A percentile compares a stretch with the other conserved stretches of the same genome.
Evolutionary conservation across 1,140 invertebrate species (phyloP).

Genomic region (Probaryconus sp.): DNA sequence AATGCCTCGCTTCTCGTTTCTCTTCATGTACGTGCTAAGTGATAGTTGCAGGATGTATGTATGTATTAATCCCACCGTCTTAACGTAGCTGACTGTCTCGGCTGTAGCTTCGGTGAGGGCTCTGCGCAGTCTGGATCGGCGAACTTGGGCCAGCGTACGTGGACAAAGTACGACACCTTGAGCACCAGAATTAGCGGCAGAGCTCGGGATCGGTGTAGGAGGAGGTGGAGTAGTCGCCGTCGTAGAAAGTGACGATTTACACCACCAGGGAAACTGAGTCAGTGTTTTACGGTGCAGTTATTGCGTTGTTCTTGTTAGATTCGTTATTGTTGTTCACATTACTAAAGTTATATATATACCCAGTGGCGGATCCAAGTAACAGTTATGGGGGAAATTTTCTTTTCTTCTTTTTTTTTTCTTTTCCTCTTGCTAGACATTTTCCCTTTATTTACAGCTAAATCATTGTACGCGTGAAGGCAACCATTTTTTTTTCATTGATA

Average conservation of each 20-base stretch:
- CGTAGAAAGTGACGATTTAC: constrained; percentile 76
- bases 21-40: constrained; percentile 57
- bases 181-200: constrained; percentile 69
- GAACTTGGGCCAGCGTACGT: constrained; percentile 90
- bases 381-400: too few relatives aligned
- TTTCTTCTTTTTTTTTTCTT: too few relatives aligned
- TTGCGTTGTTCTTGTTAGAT: constrained; percentile 53
- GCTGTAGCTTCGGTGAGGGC: constrained; percentile 92
- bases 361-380: too few relatives aligned
- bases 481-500: too few relatives aligned
- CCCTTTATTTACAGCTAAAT: too few relatives aligned
- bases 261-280: constrained; percentile 78
- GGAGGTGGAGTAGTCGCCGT: constrained; percentile 72
- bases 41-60: constrained; percentile 58
- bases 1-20: constrained; percentile 21
- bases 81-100: constrained; percentile 91
- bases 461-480: too few relatives aligned
- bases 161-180: constrained; percentile 92
- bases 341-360: too few relatives aligned
- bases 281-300: constrained; percentile 69
- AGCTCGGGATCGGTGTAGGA: constrained; percentile 63
- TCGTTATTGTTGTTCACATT: constrained; percentile 47
- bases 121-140: constrained; percentile 87
- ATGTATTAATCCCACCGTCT: constrained; percentile 84
- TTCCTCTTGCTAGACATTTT: too few relatives aligned